phyloP scores from a whole-genome alignment of 2,113 vertebrate genomes.

The Nestor notabilis region DNA sequence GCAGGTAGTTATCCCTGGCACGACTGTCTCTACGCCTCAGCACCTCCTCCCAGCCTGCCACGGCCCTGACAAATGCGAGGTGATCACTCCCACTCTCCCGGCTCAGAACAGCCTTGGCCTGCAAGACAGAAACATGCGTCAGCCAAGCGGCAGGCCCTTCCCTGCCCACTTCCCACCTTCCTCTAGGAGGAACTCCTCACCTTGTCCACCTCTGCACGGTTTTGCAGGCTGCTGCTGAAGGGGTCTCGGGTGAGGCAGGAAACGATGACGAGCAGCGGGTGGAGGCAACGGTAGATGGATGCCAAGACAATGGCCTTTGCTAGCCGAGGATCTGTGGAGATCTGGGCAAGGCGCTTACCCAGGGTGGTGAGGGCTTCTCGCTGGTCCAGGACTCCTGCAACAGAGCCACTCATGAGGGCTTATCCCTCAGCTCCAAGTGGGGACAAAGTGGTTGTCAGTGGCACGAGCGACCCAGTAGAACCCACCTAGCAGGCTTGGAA shows the following conservation, averaged over 20 bases:
- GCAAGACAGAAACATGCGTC: accelerated
- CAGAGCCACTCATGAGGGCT: neutral
- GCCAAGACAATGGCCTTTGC: slow-evolving; percentile 92
- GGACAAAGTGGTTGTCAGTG: accelerated
- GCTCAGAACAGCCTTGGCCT: slow-evolving; percentile 88
- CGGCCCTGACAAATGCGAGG: slow-evolving; percentile 84
- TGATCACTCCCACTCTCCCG: slow-evolving; percentile 89
- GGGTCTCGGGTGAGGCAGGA: slow-evolving; percentile 95
- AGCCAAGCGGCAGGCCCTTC: neutral
- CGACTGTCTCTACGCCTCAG: slow-evolving; percentile 77
- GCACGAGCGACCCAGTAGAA: neutral
- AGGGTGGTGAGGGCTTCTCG: slow-evolving; percentile 87
- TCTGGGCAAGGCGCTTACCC: slow-evolving; percentile 87
- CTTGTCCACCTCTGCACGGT: slow-evolving; percentile 84
- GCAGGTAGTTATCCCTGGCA: slow-evolving; percentile 81
- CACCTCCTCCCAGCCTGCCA: slow-evolving; percentile 86
- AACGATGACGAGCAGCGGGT: slow-evolving; percentile 87
- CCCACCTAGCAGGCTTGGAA: accelerated
- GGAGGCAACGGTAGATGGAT: slow-evolving; percentile 88
- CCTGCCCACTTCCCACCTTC: accelerated
- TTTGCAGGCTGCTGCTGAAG: slow-evolving; percentile 92
- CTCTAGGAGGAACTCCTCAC: slow-evolving; percentile 52
- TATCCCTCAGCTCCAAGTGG: accelerated
- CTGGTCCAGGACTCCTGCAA: slow-evolving; percentile 88
- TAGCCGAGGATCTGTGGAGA: slow-evolving; percentile 92